Evolutionary conservation across 2,113 vertebrate species (phyloP), one percentile per base, ranked within the genome.

Genomic region (Plectropomus leopardus): DNA sequence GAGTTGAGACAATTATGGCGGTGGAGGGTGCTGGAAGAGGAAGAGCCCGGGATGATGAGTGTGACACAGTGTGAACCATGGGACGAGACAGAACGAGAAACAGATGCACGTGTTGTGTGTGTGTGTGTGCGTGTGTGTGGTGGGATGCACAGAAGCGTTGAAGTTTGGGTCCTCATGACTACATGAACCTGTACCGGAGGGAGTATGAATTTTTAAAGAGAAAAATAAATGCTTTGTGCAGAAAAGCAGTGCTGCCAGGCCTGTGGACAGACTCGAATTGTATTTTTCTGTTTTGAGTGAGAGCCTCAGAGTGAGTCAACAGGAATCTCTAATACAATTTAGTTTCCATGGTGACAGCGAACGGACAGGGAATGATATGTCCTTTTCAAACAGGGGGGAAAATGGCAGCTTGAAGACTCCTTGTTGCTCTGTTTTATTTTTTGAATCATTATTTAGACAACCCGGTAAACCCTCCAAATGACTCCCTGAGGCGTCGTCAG

Each of bases 281-380:
- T 63, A 85, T 86, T 78, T 76, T 50, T 88, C 36, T 74, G 51
- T 82, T 86, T 78, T 79, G 68, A 88, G 78, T 81, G 73, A 84
- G 76, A 69, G 86, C 63, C 71, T 91, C 66, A 34, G 36, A 86
- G 84, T 85, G 91, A 93, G 90, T 93, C 91, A 92, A 89, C 86
- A 90, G 91, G 90, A 92, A 91, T 91, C 80, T 90, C 81, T 89
- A 90, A 92, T 91, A 90, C 87, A 92, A 82, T 94, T 94, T 89
- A 78, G 95, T 95, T 94, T 89, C 94, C 91, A 95, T 95, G 93
- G 94, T 88, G 91, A 95, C 90, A 89, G 89, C 50, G 30, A 24
- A 32, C 23, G 45, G 64, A 50, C 32, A 24, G 86, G 81, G 92
- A 88, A 87, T 85, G 87, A 92, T 88, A 65, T 78, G 88, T 91